Evolutionary conservation across 2,888 invertebrate genomes (phyloP).

Genomic region (Microdon myrmicae): DNA sequence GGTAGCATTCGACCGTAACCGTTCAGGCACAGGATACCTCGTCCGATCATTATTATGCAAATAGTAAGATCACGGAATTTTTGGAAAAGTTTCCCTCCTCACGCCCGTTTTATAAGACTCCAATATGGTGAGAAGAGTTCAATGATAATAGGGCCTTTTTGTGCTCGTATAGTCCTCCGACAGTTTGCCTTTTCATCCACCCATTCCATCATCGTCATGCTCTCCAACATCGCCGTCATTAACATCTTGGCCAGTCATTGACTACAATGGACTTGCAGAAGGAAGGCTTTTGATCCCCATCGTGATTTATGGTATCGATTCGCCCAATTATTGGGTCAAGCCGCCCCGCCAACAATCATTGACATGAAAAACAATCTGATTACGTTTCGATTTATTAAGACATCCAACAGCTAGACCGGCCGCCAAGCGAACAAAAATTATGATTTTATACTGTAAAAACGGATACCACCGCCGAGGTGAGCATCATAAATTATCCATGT

Average conservation of each 20-base stretch:
- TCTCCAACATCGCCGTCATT: conserved; percentile 5
- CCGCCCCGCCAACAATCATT: conserved; percentile 10
- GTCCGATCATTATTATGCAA: conserved; percentile 43
- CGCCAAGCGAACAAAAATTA: conserved; percentile 22
- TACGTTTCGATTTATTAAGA: conserved; percentile 42
- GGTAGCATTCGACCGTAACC: background rate
- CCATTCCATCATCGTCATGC: conserved; percentile 18
- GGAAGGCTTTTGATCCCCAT: conserved; percentile 28
- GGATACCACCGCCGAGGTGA: conserved; percentile 13
- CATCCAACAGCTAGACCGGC: no score
- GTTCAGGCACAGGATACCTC: background rate
- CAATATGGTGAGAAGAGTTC: no score
- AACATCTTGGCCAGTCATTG: no score
- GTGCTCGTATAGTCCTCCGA: conserved; percentile 22
- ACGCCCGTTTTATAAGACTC: conserved; percentile 5
- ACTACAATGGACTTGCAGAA: conserved; percentile 25
- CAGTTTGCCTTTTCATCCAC: conserved; percentile 8
- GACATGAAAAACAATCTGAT: conserved; percentile 25
- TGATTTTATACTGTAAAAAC: conserved; percentile 19
- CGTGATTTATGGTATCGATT: conserved; percentile 38
- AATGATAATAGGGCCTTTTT: background rate
- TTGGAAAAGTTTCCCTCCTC: conserved; percentile 5
- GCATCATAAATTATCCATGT: conserved; percentile 23
- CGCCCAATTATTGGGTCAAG: conserved; percentile 30
- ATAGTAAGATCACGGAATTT: conserved; percentile 24